Evolutionary conservation across 2,888 invertebrate genomes (phyloP).

Genomic region (Argyra leucocephala): DNA sequence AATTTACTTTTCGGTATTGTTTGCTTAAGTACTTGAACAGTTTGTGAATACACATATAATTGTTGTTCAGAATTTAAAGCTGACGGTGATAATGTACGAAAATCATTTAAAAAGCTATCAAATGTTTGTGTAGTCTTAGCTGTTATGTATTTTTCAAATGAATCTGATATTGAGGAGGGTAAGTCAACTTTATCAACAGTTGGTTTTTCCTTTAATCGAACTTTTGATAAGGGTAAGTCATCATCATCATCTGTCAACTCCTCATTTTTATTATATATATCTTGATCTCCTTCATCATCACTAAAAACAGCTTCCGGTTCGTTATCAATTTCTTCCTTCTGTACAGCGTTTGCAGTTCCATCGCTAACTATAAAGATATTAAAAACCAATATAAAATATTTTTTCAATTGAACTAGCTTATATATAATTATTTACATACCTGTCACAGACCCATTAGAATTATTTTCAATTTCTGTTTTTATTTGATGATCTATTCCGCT

Average conservation of each 20-base stretch:
- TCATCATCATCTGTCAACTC: slow-evolving; percentile 48
- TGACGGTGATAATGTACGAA: slow-evolving; percentile 36
- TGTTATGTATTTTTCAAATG: slow-evolving; percentile 39
- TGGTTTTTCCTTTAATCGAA: slow-evolving; percentile 43
- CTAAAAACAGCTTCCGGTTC: slow-evolving; percentile 41
- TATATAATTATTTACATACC: background rate
- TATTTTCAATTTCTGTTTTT: background rate
- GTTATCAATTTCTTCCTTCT: slow-evolving; percentile 54
- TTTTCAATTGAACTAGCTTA: background rate
- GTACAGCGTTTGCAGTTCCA: slow-evolving; percentile 49
- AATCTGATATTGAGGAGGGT: slow-evolving; percentile 37
- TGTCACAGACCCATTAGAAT: background rate
- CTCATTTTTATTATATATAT: slow-evolving; percentile 33
- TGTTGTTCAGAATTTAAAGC: slow-evolving; percentile 41
- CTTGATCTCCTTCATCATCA: slow-evolving; percentile 46
- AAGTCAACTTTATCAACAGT: slow-evolving; percentile 40
- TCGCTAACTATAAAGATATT: slow-evolving; percentile 30
- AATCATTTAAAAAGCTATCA: slow-evolving; percentile 41
- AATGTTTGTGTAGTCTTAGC: slow-evolving; percentile 38
- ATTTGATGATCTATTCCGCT: background rate
- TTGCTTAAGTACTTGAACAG: slow-evolving; percentile 37
- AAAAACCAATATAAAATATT: background rate
- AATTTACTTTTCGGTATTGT: slow-evolving; percentile 42
- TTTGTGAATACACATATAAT: slow-evolving; percentile 40
- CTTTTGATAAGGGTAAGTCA: slow-evolving; percentile 67